phyloP scores from a whole-genome alignment of 2,797 vertebrate species.

The Octomys mimax region DNA sequence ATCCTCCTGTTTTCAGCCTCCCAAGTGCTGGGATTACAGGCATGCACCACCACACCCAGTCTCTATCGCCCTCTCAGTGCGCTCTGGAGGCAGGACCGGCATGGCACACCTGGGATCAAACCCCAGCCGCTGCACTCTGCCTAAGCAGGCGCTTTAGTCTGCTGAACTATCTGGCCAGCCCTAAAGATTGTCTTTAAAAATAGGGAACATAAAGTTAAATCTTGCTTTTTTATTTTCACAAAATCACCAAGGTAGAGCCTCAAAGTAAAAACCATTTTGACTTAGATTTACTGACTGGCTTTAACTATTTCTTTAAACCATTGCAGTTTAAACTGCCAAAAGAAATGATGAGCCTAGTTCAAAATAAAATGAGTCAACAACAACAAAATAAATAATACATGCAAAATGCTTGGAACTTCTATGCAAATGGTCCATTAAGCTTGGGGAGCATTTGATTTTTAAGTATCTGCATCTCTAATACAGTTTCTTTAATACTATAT shows the following conservation, averaged over 20 bases:
- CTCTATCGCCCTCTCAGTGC: too few relatives aligned
- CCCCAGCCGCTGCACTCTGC: too few relatives aligned
- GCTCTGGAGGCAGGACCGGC: too few relatives aligned
- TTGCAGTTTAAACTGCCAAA: not conserved
- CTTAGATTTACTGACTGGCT: slow-evolving; percentile 44
- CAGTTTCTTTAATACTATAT: not conserved
- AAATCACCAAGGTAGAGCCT: not conserved
- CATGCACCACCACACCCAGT: too few relatives aligned
- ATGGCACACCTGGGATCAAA: too few relatives aligned
- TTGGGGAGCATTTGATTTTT: slow-evolving; percentile 50
- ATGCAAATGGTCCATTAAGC: not conserved
- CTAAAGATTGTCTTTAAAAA: not conserved
- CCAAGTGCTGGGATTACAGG: too few relatives aligned
- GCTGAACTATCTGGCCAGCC: too few relatives aligned
- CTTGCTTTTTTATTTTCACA: slow-evolving; percentile 43
- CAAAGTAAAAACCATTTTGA: slow-evolving; percentile 33
- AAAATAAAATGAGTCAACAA: slow-evolving; percentile 51
- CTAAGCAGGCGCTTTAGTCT: too few relatives aligned
- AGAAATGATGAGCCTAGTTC: not conserved
- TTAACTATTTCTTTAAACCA: slow-evolving; percentile 44
- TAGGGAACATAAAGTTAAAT: slow-evolving; percentile 36
- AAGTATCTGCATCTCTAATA: slow-evolving; percentile 32
- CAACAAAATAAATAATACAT: slow-evolving; percentile 5
- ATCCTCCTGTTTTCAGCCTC: too few relatives aligned
- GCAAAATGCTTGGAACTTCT: slow-evolving; percentile 13